A percentile compares a stretch with the other conserved stretches of the same genome.
Evolutionary conservation across 2,113 vertebrate species (phyloP).

Genomic region (Esox niger): DNA sequence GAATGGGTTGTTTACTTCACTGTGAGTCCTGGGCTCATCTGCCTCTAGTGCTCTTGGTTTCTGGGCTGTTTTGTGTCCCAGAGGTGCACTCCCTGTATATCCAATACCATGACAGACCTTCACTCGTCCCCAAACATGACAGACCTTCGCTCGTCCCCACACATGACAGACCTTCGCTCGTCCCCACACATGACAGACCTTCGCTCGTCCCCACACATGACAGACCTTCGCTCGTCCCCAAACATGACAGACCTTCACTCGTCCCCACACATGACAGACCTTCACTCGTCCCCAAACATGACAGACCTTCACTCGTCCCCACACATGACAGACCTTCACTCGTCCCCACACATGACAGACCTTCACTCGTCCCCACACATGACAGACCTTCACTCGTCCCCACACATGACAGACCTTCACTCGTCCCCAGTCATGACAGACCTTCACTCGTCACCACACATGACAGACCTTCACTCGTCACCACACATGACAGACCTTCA

Average conservation of each 20-base stretch:
- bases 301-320: too few species aligned
- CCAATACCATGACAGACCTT: too few species aligned
- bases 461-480: too few species aligned
- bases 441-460: background rate
- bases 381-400: too few species aligned
- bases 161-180: too few species aligned
- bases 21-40: slow-evolving; percentile 12
- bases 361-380: background rate
- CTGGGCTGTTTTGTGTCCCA: slow-evolving; percentile 21
- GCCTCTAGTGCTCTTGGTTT: slow-evolving; percentile 20
- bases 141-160: too few species aligned
- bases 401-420: background rate
- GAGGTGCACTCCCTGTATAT: too few species aligned
- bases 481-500: background rate
- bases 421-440: background rate
- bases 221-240: too few species aligned
- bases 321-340: background rate
- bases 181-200: background rate
- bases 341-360: background rate
- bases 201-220: background rate
- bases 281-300: background rate
- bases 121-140: background rate
- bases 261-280: background rate
- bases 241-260: too few species aligned
- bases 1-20: slow-evolving; percentile 18